Conservation (phyloP, 2,888 invertebrate species). For the Athrips mouffetella region DNA sequence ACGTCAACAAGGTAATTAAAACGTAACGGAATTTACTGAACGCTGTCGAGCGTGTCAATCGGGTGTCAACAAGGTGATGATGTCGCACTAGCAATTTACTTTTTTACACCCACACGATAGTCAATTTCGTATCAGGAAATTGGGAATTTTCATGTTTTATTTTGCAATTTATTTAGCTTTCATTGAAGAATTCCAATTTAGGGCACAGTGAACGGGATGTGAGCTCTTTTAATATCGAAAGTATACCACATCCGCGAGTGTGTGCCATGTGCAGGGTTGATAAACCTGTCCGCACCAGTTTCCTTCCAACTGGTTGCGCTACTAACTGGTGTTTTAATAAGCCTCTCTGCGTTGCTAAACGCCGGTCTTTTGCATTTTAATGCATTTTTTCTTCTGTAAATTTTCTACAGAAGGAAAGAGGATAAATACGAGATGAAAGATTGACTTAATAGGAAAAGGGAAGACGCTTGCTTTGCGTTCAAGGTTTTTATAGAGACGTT, state of each 20-base stretch:
- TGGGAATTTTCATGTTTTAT: constrained; percentile 3
- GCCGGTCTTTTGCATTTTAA: constrained; percentile 17
- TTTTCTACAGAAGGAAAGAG: constrained; percentile 12
- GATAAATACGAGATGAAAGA: constrained; percentile 6
- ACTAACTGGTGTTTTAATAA: constrained; percentile 58
- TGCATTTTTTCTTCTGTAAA: constrained; percentile 14
- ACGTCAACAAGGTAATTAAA: constrained; percentile 53
- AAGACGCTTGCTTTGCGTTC: not conserved
- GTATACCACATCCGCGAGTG: constrained; percentile 73
- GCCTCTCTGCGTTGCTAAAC: constrained; percentile 53
- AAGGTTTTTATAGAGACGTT: constrained; percentile 6
- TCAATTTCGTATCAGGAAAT: not conserved
- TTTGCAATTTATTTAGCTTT: constrained; percentile 9
- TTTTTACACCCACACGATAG: constrained; percentile 13
- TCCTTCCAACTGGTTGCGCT: constrained; percentile 59
- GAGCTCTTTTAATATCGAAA: constrained; percentile 65
- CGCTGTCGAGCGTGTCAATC: constrained; percentile 30
- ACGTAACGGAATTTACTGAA: constrained; percentile 31
- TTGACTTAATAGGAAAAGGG: constrained; percentile 1
- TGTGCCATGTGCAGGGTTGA: constrained; percentile 60
- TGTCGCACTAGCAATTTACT: constrained; percentile 22
- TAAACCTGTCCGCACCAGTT: constrained; percentile 68
- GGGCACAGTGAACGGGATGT: constrained; percentile 48
- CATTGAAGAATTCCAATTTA: constrained; percentile 13
- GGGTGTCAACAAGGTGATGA: constrained; percentile 29